Base-by-base conservation (phyloP, 2,888 invertebrate species). In the Polydrusus tereticollis region DNA sequence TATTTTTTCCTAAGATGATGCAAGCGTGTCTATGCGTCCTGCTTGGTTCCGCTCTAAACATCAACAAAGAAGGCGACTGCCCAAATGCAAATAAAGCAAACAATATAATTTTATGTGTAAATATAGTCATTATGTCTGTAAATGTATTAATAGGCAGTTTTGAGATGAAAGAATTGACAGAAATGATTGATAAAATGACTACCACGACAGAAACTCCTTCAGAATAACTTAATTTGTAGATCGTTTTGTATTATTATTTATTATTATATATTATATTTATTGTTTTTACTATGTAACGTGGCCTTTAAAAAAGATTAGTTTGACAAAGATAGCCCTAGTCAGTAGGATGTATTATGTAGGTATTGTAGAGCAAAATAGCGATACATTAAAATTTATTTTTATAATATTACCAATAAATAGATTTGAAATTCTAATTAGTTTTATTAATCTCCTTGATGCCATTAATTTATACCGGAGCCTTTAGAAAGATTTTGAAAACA, bases 81-180 rank as follows among this genome's bases (percentile, higher is more conserved):
- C 85, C 86, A n/a, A 87, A 85, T 74, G 90, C 91, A 0, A 88
- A 90, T 77, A 82, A 87, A 62, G 85, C 90, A 73, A 91, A 92
- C 82, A 90, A 92, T 79, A 82, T 88, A 12, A 87, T 88, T 75
- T 83, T 92, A 59, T 83, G 87, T 21, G 84, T 90, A 74, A 91
- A 91, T 85, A 84, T 89, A 29, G 69, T 90, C 6, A 87, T 90
- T 73, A 89, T 90, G 72, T 86, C 88, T 10, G 83, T 90, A 10
- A 91, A 91, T 80, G 84, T 91, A 57, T 79, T 92, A 18, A 90
- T 91, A 77, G 88, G 88, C 75, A 86, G 88, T 63, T 91, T 92
- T 83, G 90, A 90, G 80, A 86, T 89, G 80, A 87, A 80, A 69
- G 82, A 83, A 33, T 80, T 78, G 7, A 62, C 33, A 20, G 59